These are phyloP conservation scores for Muschampia plurimacula DNA, from an alignment of 2,888 invertebrate species.

Conservation along the genomic window DNA sequence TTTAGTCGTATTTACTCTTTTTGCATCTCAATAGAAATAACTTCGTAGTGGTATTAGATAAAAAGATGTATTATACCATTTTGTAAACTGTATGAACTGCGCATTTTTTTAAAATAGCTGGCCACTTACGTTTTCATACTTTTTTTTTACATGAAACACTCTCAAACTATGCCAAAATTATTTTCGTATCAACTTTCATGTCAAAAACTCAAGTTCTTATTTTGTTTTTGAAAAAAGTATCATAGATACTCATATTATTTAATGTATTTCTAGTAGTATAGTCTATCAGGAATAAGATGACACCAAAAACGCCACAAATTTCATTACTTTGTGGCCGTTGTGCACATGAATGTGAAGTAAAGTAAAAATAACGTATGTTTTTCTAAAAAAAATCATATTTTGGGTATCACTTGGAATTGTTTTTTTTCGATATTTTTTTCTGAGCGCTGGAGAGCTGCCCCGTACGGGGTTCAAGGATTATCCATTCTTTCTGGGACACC, in stretches of 20 bases:
- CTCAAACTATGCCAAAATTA: conserved; percentile 13
- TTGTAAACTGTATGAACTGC: conserved; percentile 12
- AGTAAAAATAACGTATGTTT: conserved; percentile 6
- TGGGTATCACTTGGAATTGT: not conserved
- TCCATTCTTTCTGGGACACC: conserved; percentile 17
- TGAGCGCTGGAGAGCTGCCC: not conserved
- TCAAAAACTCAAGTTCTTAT: too few species aligned
- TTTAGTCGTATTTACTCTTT: not conserved
- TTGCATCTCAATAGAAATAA: conserved; percentile 9
- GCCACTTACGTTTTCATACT: conserved; percentile 20
- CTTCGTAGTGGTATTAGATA: not conserved
- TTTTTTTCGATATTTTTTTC: conserved; percentile 6
- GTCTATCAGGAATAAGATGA: not conserved
- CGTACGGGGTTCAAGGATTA: not conserved
- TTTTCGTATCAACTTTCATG: conserved; percentile 5
- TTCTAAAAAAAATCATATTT: not conserved
- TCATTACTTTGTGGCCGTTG: not conserved
- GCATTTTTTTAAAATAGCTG: conserved; percentile 16
- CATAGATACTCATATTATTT: not conserved
- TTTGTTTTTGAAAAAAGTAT: not conserved
- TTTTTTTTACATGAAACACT: conserved; percentile 16
- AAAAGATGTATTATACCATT: conserved; percentile 23
- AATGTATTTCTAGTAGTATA: conserved; percentile 2
- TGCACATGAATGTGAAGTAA: conserved; percentile 4
- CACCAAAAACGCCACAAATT: not conserved